phyloP scores from a whole-genome alignment of 2,888 invertebrate genomes.

The Iphiclides podalirius region DNA sequence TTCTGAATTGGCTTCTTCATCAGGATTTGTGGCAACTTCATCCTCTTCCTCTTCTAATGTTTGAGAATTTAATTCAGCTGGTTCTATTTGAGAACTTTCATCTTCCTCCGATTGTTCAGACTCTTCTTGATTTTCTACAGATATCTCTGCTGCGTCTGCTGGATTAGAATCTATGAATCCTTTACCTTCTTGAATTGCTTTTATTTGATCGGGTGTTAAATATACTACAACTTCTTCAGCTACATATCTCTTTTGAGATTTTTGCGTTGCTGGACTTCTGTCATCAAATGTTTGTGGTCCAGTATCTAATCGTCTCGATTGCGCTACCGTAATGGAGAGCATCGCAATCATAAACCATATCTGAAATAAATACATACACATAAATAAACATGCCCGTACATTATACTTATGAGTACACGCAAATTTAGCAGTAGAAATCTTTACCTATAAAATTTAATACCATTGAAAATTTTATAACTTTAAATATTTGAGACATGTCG shows the following conservation, averaged over 20 bases:
- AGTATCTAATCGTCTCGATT: slow-evolving; percentile 39
- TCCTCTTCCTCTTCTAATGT: slow-evolving; percentile 6
- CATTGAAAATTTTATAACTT: too few species aligned
- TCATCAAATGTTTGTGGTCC: slow-evolving; percentile 45
- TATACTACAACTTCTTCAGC: slow-evolving; percentile 58
- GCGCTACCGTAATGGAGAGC: slow-evolving; percentile 36
- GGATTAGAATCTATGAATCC: slow-evolving; percentile 24
- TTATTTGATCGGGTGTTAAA: slow-evolving; percentile 58
- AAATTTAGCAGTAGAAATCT: too few species aligned
- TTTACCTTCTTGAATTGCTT: slow-evolving; percentile 43
- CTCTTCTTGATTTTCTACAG: slow-evolving; percentile 27
- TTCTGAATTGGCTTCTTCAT: slow-evolving; percentile 13
- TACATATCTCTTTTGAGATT: slow-evolving; percentile 31
- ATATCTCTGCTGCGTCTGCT: slow-evolving; percentile 20
- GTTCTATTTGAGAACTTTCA: slow-evolving; percentile 2
- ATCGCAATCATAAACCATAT: slow-evolving; percentile 39
- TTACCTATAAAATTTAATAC: too few species aligned
- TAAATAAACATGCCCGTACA: too few species aligned
- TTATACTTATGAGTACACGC: too few species aligned
- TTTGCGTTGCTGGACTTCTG: slow-evolving; percentile 25
- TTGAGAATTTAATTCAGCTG: slow-evolving; percentile 6
- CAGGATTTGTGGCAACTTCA: slow-evolving; percentile 4
- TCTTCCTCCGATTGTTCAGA: slow-evolving; percentile 26
- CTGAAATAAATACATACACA: slow-evolving; percentile 41
- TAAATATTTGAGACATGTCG: too few species aligned